phyloP scores from a whole-genome alignment of 2,888 invertebrate species.

The Rhorus exstirpatorius region DNA sequence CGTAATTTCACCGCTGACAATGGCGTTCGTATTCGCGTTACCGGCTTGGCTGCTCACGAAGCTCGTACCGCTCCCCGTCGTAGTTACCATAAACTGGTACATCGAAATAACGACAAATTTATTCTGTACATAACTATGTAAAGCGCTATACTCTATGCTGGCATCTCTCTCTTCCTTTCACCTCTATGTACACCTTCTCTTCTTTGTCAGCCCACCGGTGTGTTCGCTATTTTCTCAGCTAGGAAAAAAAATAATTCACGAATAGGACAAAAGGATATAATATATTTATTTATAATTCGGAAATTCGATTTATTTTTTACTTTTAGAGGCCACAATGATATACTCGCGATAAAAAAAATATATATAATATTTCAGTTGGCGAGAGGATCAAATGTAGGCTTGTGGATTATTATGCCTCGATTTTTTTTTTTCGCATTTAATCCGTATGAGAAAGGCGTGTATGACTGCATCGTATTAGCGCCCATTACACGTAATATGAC shows the following conservation, averaged over 20 bases:
- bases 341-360: no score
- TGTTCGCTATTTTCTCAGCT: no score
- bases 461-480: conserved; percentile 32
- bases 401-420: no score
- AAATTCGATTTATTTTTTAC: no score
- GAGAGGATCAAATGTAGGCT: neutral
- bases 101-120: conserved; percentile 31
- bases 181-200: neutral
- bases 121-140: conserved; percentile 22
- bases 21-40: conserved; percentile 26
- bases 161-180: neutral
- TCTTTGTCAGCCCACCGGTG: no score
- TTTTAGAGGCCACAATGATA: no score
- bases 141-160: neutral
- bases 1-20: conserved; percentile 43
- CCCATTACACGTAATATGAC: conserved; percentile 14
- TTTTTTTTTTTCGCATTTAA: conserved; percentile 22
- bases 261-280: no score
- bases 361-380: no score
- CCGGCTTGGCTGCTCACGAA: conserved; percentile 22
- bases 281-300: no score
- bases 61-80: conserved; percentile 52
- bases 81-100: conserved; percentile 65
- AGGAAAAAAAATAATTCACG: no score
- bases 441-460: conserved; percentile 21